phyloP scores from a whole-genome alignment of 1,140 invertebrate genomes.

The Lasioglossum baleicum region DNA sequence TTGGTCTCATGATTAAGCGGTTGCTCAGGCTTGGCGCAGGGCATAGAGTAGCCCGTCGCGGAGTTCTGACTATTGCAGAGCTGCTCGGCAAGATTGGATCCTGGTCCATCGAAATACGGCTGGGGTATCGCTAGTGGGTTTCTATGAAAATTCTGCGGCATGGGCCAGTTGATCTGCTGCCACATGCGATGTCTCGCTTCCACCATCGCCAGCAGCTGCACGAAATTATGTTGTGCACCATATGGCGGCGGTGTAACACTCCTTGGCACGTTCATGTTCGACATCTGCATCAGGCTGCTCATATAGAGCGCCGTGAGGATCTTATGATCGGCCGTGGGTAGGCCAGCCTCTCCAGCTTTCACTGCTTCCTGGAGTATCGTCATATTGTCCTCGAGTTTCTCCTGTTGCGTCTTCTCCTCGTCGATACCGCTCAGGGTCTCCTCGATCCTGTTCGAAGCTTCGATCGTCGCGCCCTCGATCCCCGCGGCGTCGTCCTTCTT shows the following conservation, averaged over 20 bases:
- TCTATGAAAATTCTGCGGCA: slow-evolving; percentile 72
- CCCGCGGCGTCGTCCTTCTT: slow-evolving; percentile 72
- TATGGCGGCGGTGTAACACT: slow-evolving; percentile 69
- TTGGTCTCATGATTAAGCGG: slow-evolving; percentile 71
- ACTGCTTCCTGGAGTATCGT: slow-evolving; percentile 75
- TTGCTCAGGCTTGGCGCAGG: slow-evolving; percentile 78
- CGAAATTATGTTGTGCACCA: slow-evolving; percentile 73
- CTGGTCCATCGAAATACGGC: slow-evolving; percentile 73
- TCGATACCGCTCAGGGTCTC: slow-evolving; percentile 30
- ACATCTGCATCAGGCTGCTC: slow-evolving; percentile 81
- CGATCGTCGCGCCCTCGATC: slow-evolving; percentile 59
- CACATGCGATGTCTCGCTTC: slow-evolving; percentile 79
- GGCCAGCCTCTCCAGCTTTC: slow-evolving; percentile 74
- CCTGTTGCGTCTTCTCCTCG: slow-evolving; percentile 61
- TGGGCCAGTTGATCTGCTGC: slow-evolving; percentile 78
- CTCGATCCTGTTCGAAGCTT: slow-evolving; percentile 43
- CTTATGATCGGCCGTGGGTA: slow-evolving; percentile 80
- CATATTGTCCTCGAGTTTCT: slow-evolving; percentile 67
- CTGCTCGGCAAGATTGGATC: slow-evolving; percentile 71
- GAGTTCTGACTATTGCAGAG: slow-evolving; percentile 72
- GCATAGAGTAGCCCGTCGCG: slow-evolving; percentile 70
- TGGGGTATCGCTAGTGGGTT: slow-evolving; percentile 71
- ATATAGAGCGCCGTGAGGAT: slow-evolving; percentile 83
- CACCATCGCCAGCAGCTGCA: slow-evolving; percentile 77
- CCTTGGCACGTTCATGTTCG: slow-evolving; percentile 70